Evolutionary conservation across 2,797 vertebrate species (phyloP), one percentile per base, ranked within the genome.

Genomic region (Oophaga sylvatica): DNA sequence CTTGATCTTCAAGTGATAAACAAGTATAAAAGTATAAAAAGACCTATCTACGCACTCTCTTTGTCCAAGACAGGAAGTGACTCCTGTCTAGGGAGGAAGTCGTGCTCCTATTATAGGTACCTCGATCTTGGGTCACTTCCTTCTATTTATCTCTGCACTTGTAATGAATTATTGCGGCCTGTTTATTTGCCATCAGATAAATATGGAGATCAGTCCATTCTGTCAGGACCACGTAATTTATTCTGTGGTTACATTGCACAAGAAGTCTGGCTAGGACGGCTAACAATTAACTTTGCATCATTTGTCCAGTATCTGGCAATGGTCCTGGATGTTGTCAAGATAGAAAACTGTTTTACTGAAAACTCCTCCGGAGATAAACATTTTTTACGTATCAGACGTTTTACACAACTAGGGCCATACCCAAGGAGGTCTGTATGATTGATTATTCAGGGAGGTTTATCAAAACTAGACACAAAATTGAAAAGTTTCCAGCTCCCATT

Each of bases 301-400:
- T 82, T 82, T 62, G 22, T 63, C 70, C 57, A 22, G 35, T 35
- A 62, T 0, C 59, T 88, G 87, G 81, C 87, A 88, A 60, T 62
- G 29, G 56, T 88, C 81, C 87, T 71, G 53, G 81, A 71, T 73
- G 53, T 73, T 88, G 76, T 70, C 75, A 88, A 48, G 56, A 88
- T 71, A 48, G 48, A 75, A 57, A 68, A 80, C 59, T 29, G 48
- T 60, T 73, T 48, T 48, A 79, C 20, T 17, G 29, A 73, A 63
- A 5, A 56, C 57, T 83, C 10, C 48, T 22, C 45, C 9, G 20
- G 48, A 78, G 16, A 83, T 78, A 57, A 87, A 45, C 41, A 48
- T 80, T 84, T 84, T 22, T 48, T 15, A 29, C 56, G 67, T 75
- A 80, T 80, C 75, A 60, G 56, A 71, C 26, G 22, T 20, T 13